phyloP scores from a whole-genome alignment of 2,113 vertebrate species.

The Todiramphus saurophagus region DNA sequence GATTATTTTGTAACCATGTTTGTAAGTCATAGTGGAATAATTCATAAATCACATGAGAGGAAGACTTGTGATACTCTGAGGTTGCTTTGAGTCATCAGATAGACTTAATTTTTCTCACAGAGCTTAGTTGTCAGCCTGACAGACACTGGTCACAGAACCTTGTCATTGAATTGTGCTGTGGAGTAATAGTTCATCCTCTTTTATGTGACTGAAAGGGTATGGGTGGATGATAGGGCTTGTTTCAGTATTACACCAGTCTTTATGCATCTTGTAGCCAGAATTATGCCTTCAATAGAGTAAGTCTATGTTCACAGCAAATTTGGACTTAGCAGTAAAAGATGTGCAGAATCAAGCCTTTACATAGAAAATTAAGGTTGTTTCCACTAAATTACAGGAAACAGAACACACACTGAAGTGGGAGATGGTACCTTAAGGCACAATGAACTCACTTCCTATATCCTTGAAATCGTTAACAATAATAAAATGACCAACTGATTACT shows the following conservation, averaged over 20 bases:
- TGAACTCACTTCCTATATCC: neutral
- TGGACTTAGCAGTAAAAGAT: neutral
- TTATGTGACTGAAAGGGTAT: neutral
- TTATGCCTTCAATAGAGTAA: neutral
- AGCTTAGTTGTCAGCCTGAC: neutral
- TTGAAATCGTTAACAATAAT: neutral
- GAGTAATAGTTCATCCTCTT: neutral
- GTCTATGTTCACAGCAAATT: neutral
- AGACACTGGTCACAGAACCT: neutral
- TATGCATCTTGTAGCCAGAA: neutral
- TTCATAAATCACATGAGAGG: neutral
- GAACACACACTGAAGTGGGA: neutral
- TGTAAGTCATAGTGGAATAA: neutral
- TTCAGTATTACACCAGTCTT: neutral
- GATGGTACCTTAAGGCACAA: neutral
- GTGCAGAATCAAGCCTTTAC: neutral
- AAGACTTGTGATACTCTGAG: neutral
- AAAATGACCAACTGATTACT: neutral
- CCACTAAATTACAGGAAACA: neutral
- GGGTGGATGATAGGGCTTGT: neutral
- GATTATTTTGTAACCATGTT: neutral
- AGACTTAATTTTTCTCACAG: neutral
- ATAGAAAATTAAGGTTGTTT: neutral
- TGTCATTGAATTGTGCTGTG: neutral
- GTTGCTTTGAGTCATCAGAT: neutral